phyloP scores from a whole-genome alignment of 2,888 invertebrate genomes.

The Drosophila paramelanica region DNA sequence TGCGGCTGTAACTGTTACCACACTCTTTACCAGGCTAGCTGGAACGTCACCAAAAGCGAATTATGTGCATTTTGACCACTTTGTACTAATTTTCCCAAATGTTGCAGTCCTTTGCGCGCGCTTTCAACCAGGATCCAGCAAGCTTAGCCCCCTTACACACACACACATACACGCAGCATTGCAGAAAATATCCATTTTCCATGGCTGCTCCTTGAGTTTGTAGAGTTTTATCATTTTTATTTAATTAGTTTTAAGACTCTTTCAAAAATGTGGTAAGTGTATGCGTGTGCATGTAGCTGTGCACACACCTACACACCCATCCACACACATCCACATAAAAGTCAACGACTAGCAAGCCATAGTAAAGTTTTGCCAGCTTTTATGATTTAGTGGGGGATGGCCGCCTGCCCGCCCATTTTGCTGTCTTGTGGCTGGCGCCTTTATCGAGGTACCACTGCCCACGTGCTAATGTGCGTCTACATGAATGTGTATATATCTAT shows the following conservation, averaged over 20 bases:
- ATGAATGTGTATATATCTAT: conserved; percentile 22
- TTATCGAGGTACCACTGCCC: conserved; percentile 61
- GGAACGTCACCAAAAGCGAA: conserved; percentile 45
- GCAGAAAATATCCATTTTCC: conserved; percentile 62
- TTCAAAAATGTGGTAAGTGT: conserved; percentile 57
- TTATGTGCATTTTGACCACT: conserved; percentile 67
- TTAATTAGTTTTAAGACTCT: conserved; percentile 81
- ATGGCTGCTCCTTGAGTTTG: conserved; percentile 71
- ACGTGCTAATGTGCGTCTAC: conserved; percentile 26
- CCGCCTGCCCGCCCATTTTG: conserved; percentile 1
- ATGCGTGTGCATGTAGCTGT: conserved; percentile 23
- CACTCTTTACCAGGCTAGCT: conserved; percentile 53
- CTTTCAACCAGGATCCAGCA: conserved; percentile 44
- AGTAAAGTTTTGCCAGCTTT: conserved; percentile 76
- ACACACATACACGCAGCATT: conserved; percentile 14
- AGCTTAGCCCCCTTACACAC: conserved; percentile 42
- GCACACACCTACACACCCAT: conserved; percentile 18
- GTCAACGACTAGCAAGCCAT: conserved; percentile 48
- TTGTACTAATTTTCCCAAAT: conserved; percentile 72
- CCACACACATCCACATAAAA: conserved; percentile 27
- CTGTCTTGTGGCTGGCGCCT: conserved; percentile 19
- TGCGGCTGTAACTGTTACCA: conserved; percentile 27
- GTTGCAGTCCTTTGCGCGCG: conserved; percentile 61
- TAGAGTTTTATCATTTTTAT: conserved; percentile 81
- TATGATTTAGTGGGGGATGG: conserved; percentile 70